Percentiles rank a stretch among this genome's conserved stretches.
These are phyloP conservation scores for Geothlypis trichas DNA, from an alignment of 2,113 vertebrate genomes.

Conservation along the genomic window DNA sequence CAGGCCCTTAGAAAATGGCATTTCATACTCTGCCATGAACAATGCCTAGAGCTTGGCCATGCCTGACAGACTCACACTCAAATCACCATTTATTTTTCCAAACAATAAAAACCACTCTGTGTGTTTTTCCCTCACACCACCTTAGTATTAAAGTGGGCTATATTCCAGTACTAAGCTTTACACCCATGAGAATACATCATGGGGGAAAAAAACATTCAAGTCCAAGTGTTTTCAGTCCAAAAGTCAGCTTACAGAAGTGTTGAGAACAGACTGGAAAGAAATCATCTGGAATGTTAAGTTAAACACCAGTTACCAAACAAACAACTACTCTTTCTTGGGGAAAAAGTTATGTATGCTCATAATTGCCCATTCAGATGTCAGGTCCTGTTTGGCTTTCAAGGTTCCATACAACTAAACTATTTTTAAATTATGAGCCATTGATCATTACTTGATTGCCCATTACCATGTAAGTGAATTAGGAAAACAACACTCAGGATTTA, in stretches of 20 bases:
- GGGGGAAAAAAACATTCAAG: background rate
- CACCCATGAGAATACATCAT: background rate
- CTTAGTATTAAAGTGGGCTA: background rate
- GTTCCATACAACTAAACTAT: background rate
- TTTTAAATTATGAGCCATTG: background rate
- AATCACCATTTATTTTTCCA: background rate
- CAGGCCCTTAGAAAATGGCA: background rate
- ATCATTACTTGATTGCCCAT: conserved; percentile 11
- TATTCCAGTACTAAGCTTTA: background rate
- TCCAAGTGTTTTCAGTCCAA: background rate
- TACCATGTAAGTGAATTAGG: conserved; percentile 22
- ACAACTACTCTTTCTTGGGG: background rate
- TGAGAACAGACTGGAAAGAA: background rate
- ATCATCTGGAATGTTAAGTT: background rate
- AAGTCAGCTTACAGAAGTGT: background rate
- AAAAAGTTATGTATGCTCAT: background rate
- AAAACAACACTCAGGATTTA: conserved; percentile 33
- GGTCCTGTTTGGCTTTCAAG: background rate
- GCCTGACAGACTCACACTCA: background rate
- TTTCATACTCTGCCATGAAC: background rate
- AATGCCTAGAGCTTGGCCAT: background rate
- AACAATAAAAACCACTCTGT: accelerated
- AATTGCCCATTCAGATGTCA: background rate
- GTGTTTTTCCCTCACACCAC: accelerated
- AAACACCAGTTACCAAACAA: background rate